Base-by-base conservation (phyloP, 1,140 invertebrate genomes). In the Olivierus martensii region DNA sequence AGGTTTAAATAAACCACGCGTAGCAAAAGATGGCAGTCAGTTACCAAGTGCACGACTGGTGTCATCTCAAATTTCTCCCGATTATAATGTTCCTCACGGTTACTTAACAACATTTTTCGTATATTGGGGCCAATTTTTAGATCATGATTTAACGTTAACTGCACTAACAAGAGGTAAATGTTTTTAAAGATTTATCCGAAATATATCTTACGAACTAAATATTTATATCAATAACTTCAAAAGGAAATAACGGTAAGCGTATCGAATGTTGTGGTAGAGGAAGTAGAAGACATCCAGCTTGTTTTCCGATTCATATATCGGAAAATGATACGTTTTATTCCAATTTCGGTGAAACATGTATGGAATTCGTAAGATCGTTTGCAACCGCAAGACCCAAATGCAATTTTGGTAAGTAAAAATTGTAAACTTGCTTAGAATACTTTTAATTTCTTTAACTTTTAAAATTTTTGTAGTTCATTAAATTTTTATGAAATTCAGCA, bases 1-100 rank as follows among this genome's bases (percentile, higher is more conserved):
- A 58, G 56, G 61, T 21, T 51, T 60, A 14, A 55, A 53, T 19
- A 47, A 52, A 22, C 53, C 55, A n/a, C 44, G 55, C n/a, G 35
- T 36, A 22, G 45, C 58, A 0, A 43, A 50, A 14, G 59, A 61
- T 21, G 87, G 87, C 10, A 69, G 69, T 0, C 75, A 76, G 1
- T 66, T 93, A 2, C 87, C 87, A 1, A 87, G 85, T 44, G 83
- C 88, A 0, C 72, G 88, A n/a, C 73, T 82, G 0, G 77, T 94
- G n/a, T 91, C 87, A 1, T 82, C 84, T 0, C 77, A 81, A 1
- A 83, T 91, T 65, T 83, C 86, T 0, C 87, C 92, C 60, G 18
- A 46, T 2, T 22, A 59, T 34, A 34, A 83, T 21, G 86, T 87
- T 64, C 71, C 87, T 12, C 84, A 87, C 61, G 82, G 93, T 57